These are phyloP conservation scores for Pogonognathellus flavescens DNA, from an alignment of 1,140 invertebrate genomes.

Conservation along the genomic window DNA sequence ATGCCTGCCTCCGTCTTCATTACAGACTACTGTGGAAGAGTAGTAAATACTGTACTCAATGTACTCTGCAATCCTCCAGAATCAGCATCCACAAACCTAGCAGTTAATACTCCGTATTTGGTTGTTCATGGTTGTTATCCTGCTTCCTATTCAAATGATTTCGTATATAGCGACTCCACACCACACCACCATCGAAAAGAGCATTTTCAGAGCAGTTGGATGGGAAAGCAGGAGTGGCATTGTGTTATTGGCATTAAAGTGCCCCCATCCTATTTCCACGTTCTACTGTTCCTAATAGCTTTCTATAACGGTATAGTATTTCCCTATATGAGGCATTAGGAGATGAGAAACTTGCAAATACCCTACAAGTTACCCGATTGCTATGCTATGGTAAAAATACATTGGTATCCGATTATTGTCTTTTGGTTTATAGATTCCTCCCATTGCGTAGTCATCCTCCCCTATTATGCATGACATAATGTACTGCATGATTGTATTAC, in stretches of 20 bases:
- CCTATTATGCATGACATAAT: constrained; percentile 33
- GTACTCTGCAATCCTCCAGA: neutral
- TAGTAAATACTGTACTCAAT: constrained; percentile 8
- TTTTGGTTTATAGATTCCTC: constrained; percentile 38
- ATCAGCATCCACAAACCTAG: neutral
- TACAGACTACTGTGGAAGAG: neutral
- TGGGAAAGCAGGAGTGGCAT: constrained; percentile 21
- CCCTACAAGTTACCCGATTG: neutral
- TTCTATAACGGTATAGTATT: neutral
- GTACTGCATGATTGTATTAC: constrained; percentile 30
- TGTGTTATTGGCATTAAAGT: constrained; percentile 31
- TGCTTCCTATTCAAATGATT: no score
- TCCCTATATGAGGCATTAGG: neutral
- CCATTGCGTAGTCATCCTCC: constrained; percentile 30
- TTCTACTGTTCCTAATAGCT: neutral
- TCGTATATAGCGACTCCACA: no score
- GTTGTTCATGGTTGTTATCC: no score
- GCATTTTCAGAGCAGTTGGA: neutral
- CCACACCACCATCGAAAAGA: constrained; percentile 1
- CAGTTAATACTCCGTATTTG: neutral
- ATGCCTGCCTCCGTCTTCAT: constrained; percentile 25
- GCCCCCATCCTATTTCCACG: constrained; percentile 5
- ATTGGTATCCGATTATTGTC: constrained; percentile 29
- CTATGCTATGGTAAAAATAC: constrained; percentile 2
- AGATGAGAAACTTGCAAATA: neutral